These are phyloP conservation scores for Drosophila bocqueti DNA, from an alignment of 1,140 invertebrate species.

Conservation along the genomic window DNA sequence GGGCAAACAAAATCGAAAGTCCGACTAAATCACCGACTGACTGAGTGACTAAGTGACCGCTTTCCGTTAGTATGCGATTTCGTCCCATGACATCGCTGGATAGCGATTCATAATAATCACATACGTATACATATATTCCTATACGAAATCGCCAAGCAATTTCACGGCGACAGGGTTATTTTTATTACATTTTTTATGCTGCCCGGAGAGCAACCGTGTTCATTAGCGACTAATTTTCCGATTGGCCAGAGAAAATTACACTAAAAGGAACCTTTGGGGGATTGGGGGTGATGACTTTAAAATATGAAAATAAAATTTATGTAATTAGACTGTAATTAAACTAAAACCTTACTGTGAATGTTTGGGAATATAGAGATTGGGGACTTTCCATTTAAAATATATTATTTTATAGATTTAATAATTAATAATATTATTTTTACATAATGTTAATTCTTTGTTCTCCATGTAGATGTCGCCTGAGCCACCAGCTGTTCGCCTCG, in stretches of 20 bases:
- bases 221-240: conserved; percentile 46
- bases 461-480: neutral
- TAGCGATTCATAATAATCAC: conserved; percentile 13
- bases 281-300: neutral
- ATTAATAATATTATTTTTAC: too few species aligned
- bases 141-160: conserved; percentile 36
- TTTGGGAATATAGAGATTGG: too few species aligned
- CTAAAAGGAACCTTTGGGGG: neutral
- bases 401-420: too few species aligned
- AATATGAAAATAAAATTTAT: neutral
- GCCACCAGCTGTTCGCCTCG: conserved; percentile 14
- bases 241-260: conserved; percentile 36
- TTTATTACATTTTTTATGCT: conserved; percentile 26
- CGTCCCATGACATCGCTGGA: conserved; percentile 21
- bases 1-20: conserved; percentile 60
- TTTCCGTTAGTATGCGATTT: conserved; percentile 26
- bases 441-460: neutral
- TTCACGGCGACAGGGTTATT: conserved; percentile 23
- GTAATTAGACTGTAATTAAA: neutral
- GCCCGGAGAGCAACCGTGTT: conserved; percentile 21
- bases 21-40: conserved; percentile 14
- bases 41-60: conserved; percentile 34
- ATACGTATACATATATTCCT: conserved; percentile 17
- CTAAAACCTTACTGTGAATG: too few species aligned
- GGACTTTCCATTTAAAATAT: too few species aligned